These are phyloP conservation scores for Amphibalanus amphitrite DNA, from an alignment of 1,140 invertebrate genomes.

Conservation along the genomic window DNA sequence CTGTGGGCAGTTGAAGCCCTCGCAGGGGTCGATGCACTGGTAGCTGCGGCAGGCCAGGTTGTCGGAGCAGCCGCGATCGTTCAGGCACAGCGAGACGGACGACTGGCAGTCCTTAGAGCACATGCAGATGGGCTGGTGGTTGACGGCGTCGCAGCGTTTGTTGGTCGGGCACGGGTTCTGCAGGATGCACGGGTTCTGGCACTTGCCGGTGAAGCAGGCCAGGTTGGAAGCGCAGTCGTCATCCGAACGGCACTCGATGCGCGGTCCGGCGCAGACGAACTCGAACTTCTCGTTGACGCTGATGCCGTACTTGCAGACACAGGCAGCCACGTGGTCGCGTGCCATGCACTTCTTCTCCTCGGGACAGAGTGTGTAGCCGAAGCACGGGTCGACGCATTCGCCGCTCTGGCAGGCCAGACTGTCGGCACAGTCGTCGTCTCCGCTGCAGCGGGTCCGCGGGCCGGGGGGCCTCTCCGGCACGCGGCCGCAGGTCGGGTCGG, in stretches of 20 bases:
- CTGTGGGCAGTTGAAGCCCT: slow-evolving; percentile 51
- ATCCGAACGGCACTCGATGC: slow-evolving; percentile 50
- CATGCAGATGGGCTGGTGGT: slow-evolving; percentile 65
- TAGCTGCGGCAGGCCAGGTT: slow-evolving; percentile 69
- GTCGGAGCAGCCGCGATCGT: slow-evolving; percentile 66
- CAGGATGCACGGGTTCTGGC: slow-evolving; percentile 60
- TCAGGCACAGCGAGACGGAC: slow-evolving; percentile 65
- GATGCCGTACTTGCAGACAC: slow-evolving; percentile 74
- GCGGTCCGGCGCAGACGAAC: slow-evolving; percentile 40
- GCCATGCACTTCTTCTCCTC: slow-evolving; percentile 73
- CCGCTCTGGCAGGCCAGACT: slow-evolving; percentile 45
- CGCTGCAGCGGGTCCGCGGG: slow-evolving; percentile 33
- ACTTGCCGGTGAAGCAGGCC: slow-evolving; percentile 60
- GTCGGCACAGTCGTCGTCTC: slow-evolving; percentile 52
- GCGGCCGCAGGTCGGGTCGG: slow-evolving; percentile 46
- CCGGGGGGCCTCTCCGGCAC: slow-evolving; percentile 20
- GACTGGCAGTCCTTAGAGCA: slow-evolving; percentile 71
- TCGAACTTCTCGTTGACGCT: slow-evolving; percentile 66
- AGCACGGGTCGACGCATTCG: slow-evolving; percentile 56
- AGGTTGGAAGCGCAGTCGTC: slow-evolving; percentile 68
- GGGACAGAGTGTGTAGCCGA: slow-evolving; percentile 40
- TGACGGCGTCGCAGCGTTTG: slow-evolving; percentile 65
- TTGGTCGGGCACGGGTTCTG: slow-evolving; percentile 40
- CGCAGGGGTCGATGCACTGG: slow-evolving; percentile 76
- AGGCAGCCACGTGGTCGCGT: slow-evolving; percentile 59